phyloP scores from a whole-genome alignment of 2,797 vertebrate genomes.

The Falco berigora region DNA sequence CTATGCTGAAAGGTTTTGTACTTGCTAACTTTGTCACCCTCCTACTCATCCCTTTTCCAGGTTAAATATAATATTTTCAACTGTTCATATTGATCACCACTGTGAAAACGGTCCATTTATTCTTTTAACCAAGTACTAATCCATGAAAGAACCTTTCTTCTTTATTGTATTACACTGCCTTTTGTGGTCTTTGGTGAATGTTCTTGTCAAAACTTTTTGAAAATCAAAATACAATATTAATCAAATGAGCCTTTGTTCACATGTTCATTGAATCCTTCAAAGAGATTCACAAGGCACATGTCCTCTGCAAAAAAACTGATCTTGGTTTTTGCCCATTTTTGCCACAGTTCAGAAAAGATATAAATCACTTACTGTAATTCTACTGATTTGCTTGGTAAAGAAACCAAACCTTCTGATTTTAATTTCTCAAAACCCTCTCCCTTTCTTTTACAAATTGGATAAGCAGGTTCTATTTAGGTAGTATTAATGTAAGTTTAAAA shows the following conservation, averaged over 20 bases:
- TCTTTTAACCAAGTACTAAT: slow-evolving; percentile 25
- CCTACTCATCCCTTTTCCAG: slow-evolving; percentile 32
- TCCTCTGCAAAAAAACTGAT: not conserved
- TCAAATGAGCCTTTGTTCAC: not conserved
- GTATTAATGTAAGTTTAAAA: not conserved
- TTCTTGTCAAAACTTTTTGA: not conserved
- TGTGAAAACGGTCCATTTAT: slow-evolving; percentile 17
- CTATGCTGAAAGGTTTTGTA: slow-evolving; percentile 39
- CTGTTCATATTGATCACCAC: not conserved
- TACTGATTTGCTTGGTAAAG: not conserved
- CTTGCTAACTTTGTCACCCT: slow-evolving; percentile 45
- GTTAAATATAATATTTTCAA: slow-evolving; percentile 37
- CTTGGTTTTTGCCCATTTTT: not conserved
- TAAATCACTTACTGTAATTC: not conserved
- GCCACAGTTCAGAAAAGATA: not conserved
- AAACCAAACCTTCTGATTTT: not conserved
- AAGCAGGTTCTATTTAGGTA: not conserved
- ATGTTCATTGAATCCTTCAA: not conserved
- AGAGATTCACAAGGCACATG: not conserved
- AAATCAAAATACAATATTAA: slow-evolving; percentile 14
- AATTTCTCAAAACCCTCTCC: not conserved
- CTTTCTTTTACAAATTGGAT: not conserved
- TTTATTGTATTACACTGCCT: not conserved
- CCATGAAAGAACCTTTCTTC: not conserved
- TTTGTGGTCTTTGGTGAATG: not conserved